Evolutionary conservation across 2,888 invertebrate genomes (phyloP), one percentile per base, ranked within the genome.

Genomic region (Pinctada fucata): DNA sequence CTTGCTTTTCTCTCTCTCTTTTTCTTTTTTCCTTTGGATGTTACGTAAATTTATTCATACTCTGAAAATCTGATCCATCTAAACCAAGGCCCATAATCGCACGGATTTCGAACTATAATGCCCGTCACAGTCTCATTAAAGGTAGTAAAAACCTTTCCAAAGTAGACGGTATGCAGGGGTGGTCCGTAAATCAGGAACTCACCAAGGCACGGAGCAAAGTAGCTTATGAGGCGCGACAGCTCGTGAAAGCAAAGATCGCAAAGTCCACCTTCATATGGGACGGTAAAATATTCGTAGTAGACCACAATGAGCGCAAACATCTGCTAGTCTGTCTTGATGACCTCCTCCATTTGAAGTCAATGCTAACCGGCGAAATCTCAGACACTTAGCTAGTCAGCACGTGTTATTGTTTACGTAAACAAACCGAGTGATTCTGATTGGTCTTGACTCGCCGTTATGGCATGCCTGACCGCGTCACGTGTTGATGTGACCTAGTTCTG

Each of bases 1-100:
- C n/a, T n/a, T n/a, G n/a, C n/a, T n/a, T n/a, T n/a, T n/a, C n/a
- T n/a, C n/a, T n/a, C n/a, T n/a, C n/a, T n/a, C n/a, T n/a, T n/a
- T n/a, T n/a, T n/a, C n/a, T n/a, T n/a, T n/a, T n/a, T n/a, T n/a
- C n/a, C n/a, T n/a, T n/a, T n/a, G n/a, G n/a, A n/a, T n/a, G n/a
- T n/a, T n/a, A n/a, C n/a, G n/a, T n/a, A n/a, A n/a, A n/a, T n/a
- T n/a, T n/a, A n/a, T n/a, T n/a, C n/a, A n/a, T n/a, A n/a, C n/a
- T n/a, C n/a, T n/a, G 72, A 47, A 73, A 73, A n/a, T 4, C 47
- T 6, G 47, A 73, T 3, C 65, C 73, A 45, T 45, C 31, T 5
- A 64, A 64, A 48, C 73, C 73, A 6, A 47, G 73, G 8, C 64
- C 64, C 45, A 73, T 73, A 4, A 48, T 73, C 10, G 65, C 65